These are phyloP conservation scores for Cheilinus undulatus DNA, from an alignment of 2,113 vertebrate species.

Conservation along the genomic window DNA sequence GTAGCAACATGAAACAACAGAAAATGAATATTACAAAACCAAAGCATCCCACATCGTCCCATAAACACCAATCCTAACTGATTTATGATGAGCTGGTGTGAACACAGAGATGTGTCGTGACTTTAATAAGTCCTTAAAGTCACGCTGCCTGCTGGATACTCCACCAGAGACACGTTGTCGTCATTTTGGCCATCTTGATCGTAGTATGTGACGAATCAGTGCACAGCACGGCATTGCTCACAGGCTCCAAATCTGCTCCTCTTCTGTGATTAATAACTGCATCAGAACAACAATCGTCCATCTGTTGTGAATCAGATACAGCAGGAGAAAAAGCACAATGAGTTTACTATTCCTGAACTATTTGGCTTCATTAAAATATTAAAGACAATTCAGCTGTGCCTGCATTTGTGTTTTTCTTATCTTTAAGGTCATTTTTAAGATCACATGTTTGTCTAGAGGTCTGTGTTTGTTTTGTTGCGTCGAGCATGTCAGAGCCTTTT, in stretches of 20 bases:
- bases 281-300: slow-evolving; percentile 45
- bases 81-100: slow-evolving; percentile 16
- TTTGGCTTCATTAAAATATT: background rate
- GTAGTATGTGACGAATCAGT: slow-evolving; percentile 41
- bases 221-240: slow-evolving; percentile 51
- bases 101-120: slow-evolving; percentile 37
- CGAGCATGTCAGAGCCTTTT: slow-evolving; percentile 61
- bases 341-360: slow-evolving; percentile 9
- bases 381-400: background rate
- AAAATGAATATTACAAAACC: background rate
- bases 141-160: slow-evolving; percentile 18
- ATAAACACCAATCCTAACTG: background rate
- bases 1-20: background rate
- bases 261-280: slow-evolving; percentile 57
- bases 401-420: slow-evolving; percentile 12
- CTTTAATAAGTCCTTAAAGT: slow-evolving; percentile 13
- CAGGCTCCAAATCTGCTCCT: slow-evolving; percentile 44
- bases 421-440: background rate
- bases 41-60: background rate
- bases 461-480: slow-evolving; percentile 6
- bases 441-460: slow-evolving; percentile 7
- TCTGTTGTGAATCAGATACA: slow-evolving; percentile 59
- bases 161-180: slow-evolving; percentile 38
- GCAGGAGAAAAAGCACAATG: slow-evolving; percentile 27
- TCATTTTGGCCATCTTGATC: slow-evolving; percentile 56